Evolutionary conservation across 2,113 vertebrate genomes (phyloP).

Genomic region (Axis porcinus): DNA sequence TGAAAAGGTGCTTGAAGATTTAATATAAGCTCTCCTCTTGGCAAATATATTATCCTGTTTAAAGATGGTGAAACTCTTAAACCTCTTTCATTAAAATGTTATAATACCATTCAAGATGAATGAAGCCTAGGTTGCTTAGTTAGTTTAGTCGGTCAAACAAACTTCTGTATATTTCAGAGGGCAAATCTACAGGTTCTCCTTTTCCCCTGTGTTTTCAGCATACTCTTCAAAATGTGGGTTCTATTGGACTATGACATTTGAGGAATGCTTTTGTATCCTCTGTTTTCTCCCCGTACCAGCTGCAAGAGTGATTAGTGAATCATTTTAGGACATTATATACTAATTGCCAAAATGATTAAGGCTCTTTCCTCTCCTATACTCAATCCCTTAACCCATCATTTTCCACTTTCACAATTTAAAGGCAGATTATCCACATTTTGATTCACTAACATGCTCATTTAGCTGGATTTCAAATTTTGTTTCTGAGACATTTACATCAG

Average conservation of each 20-base stretch:
- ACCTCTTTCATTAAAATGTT: background rate
- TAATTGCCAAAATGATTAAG: slow-evolving; percentile 61
- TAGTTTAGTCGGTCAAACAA: background rate
- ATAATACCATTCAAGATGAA: background rate
- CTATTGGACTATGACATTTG: slow-evolving; percentile 13
- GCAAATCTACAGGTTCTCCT: background rate
- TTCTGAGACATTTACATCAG: background rate
- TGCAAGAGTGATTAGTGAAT: slow-evolving; percentile 54
- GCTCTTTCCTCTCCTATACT: slow-evolving; percentile 28
- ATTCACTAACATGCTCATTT: slow-evolving; percentile 26
- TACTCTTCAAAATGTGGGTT: background rate
- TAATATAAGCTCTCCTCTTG: background rate
- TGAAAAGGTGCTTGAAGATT: background rate
- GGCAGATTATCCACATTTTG: slow-evolving; percentile 19
- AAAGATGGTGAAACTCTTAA: background rate
- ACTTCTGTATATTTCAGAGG: background rate
- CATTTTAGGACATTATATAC: slow-evolving; percentile 62
- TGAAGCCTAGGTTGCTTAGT: background rate
- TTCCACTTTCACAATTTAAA: slow-evolving; percentile 58
- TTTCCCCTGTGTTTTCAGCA: background rate
- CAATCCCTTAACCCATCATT: slow-evolving; percentile 56
- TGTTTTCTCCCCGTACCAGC: slow-evolving; percentile 35
- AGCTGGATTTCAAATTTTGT: slow-evolving; percentile 36
- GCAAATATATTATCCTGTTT: background rate
- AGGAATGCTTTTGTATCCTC: background rate